Percentiles rank a stretch among this genome's conserved stretches.
Evolutionary conservation across 2,888 invertebrate genomes (phyloP).

Genomic region (Drosophila phalerata): DNA sequence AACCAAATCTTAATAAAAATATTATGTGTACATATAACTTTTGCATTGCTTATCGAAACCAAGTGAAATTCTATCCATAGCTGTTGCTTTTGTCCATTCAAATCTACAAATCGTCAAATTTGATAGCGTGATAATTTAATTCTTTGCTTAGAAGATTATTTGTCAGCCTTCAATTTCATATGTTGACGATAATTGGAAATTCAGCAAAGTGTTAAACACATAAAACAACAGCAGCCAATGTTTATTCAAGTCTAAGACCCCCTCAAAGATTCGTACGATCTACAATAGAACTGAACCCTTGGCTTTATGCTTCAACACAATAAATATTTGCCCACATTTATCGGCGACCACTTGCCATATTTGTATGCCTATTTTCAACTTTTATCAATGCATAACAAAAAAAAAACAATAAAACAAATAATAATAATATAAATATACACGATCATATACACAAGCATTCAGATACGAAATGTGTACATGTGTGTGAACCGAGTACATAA

Average conservation of each 20-base stretch:
- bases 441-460: constrained; percentile 17
- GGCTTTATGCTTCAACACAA: constrained; percentile 21
- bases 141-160: constrained; percentile 24
- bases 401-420: constrained; percentile 40
- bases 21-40: not conserved
- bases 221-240: constrained; percentile 8
- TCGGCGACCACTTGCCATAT: constrained; percentile 55
- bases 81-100: not conserved
- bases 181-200: constrained; percentile 36
- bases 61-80: not conserved
- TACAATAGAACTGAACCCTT: constrained; percentile 4
- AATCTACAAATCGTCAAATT: constrained; percentile 8
- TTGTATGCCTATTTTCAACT: constrained; percentile 57
- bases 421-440: constrained; percentile 40
- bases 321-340: constrained; percentile 56
- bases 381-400: constrained; percentile 61
- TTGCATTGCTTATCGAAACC: not conserved
- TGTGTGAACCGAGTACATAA: constrained; percentile 39
- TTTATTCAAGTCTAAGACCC: constrained; percentile 9
- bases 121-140: constrained; percentile 47
- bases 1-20: not conserved
- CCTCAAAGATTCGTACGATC: constrained; percentile 5
- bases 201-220: constrained; percentile 36
- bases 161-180: constrained; percentile 22
- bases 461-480: not conserved